Conservation (phyloP, 2,113 vertebrate genomes). For the Camelus dromedarius region DNA sequence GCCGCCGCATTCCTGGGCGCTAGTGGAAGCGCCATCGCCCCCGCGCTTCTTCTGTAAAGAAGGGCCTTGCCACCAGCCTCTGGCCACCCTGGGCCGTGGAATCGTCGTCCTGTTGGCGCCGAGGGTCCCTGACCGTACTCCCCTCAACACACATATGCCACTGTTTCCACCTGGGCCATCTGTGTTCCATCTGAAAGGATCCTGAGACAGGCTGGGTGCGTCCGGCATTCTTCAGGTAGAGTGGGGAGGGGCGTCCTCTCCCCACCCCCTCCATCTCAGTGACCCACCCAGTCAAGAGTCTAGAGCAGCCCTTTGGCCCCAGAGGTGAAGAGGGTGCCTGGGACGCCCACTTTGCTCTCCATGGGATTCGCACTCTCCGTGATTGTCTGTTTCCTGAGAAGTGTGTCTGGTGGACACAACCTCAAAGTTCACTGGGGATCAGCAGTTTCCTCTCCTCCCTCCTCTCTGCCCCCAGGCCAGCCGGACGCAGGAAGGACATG, state of each 20-base stretch:
- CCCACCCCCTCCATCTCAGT: neutral
- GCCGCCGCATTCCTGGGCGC: conserved; percentile 66
- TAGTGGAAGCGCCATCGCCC: conserved; percentile 58
- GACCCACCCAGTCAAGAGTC: no score
- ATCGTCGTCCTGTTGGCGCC: neutral
- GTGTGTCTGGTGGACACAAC: no score
- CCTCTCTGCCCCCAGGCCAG: neutral
- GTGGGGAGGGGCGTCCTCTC: neutral
- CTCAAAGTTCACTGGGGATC: neutral
- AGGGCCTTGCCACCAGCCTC: conserved; percentile 28
- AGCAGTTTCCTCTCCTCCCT: neutral
- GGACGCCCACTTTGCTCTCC: neutral
- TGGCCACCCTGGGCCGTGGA: neutral
- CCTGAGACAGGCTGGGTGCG: neutral
- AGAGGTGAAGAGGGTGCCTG: neutral
- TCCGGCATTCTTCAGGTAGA: neutral
- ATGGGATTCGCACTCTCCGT: neutral
- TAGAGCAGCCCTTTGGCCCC: neutral
- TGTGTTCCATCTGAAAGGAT: neutral
- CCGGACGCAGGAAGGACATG: neutral
- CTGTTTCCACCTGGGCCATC: neutral
- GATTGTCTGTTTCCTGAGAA: conserved; percentile 35
- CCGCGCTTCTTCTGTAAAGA: conserved; percentile 31
- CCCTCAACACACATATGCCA: no score
- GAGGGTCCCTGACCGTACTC: neutral